A percentile compares a stretch with the other conserved stretches of the same genome.
These are phyloP conservation scores for Tiliqua scincoides DNA, from an alignment of 2,113 vertebrate species.

Conservation along the genomic window DNA sequence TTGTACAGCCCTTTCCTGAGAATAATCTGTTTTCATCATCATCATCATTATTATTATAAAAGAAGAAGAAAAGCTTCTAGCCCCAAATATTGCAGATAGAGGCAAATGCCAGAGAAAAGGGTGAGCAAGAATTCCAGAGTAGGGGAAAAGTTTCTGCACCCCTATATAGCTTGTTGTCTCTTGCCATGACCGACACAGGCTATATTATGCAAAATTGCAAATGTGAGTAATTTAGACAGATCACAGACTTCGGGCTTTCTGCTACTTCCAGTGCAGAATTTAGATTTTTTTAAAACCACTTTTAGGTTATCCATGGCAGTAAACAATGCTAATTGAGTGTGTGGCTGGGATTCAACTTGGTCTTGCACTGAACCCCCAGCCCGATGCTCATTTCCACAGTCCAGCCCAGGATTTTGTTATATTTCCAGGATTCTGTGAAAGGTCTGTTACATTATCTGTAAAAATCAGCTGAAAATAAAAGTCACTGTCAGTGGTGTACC, in stretches of 20 bases:
- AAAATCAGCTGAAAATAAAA: not conserved
- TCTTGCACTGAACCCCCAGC: not conserved
- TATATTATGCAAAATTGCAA: not conserved
- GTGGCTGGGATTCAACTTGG: not conserved
- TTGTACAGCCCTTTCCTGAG: not conserved
- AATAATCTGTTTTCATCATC: not conserved
- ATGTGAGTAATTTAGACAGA: not conserved
- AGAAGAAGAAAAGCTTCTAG: not conserved
- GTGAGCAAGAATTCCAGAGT: not conserved
- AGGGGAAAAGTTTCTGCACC: not conserved
- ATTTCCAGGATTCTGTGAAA: not conserved
- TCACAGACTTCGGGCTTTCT: not conserved
- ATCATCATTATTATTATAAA: too few relatives aligned
- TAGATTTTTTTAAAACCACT: not conserved
- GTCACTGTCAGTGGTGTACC: too few relatives aligned
- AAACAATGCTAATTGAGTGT: not conserved
- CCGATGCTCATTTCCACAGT: not conserved
- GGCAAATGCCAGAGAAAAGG: not conserved
- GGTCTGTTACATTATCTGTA: not conserved
- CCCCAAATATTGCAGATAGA: not conserved
- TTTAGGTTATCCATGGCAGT: not conserved
- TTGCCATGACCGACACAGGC: not conserved
- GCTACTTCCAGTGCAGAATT: not conserved
- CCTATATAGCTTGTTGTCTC: not conserved
- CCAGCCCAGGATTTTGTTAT: not conserved